A percentile compares a stretch with the other conserved stretches of the same genome.
Evolutionary conservation across 1,140 invertebrate species (phyloP).

Genomic region (Pantala flavescens): DNA sequence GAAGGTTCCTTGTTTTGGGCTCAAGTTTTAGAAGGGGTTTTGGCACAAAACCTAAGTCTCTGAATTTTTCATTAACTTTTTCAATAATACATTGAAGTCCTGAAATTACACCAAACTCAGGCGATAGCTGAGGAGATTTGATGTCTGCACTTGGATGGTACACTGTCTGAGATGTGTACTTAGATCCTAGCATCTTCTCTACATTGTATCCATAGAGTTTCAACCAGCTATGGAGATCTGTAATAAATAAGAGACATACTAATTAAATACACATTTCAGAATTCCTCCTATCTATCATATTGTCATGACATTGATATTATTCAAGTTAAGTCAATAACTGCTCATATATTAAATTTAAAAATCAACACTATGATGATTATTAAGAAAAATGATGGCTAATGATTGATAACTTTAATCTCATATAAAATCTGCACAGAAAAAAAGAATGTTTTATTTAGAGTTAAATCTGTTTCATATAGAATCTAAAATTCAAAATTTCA

Average conservation of each 20-base stretch:
- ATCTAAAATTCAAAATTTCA: no score
- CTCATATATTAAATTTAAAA: neutral
- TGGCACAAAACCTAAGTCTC: slow-evolving; percentile 69
- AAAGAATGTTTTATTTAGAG: no score
- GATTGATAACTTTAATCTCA: no score
- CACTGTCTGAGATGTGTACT: slow-evolving; percentile 62
- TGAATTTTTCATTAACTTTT: slow-evolving; percentile 69
- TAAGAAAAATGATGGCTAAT: no score
- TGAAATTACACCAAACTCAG: slow-evolving; percentile 78
- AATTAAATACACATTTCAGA: neutral
- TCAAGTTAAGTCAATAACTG: neutral
- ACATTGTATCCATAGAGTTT: slow-evolving; percentile 80
- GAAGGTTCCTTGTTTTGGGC: slow-evolving; percentile 63
- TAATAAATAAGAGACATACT: slow-evolving; percentile 25
- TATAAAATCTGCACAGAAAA: no score
- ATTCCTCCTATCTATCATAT: no score
- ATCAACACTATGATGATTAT: neutral
- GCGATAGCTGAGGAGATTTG: slow-evolving; percentile 62
- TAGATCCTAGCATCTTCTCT: slow-evolving; percentile 69
- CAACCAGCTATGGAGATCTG: slow-evolving; percentile 71
- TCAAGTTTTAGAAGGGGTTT: slow-evolving; percentile 70
- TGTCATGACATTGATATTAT: neutral
- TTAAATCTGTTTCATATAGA: no score
- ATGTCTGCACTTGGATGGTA: slow-evolving; percentile 64
- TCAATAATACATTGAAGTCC: slow-evolving; percentile 78